Evolutionary conservation across 1,140 invertebrate species (phyloP).

Genomic region (Neodiprion fabricii): DNA sequence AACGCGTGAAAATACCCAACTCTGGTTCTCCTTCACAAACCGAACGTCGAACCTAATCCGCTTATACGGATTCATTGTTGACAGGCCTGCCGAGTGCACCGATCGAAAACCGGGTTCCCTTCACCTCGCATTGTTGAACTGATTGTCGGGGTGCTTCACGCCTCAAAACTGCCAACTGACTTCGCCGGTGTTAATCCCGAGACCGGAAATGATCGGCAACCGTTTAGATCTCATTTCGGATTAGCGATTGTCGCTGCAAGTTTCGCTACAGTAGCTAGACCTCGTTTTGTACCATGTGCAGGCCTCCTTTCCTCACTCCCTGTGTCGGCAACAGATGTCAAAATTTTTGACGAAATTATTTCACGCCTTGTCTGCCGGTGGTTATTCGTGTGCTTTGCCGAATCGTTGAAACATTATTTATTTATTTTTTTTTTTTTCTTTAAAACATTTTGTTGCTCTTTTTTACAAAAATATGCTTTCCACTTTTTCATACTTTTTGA

Average conservation of each 20-base stretch:
- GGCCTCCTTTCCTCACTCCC: too few relatives aligned
- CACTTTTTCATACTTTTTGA: too few relatives aligned
- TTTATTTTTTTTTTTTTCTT: too few relatives aligned
- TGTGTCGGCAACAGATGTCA: too few relatives aligned
- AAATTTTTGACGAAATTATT: background rate
- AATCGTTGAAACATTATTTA: too few relatives aligned
- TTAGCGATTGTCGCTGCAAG: background rate
- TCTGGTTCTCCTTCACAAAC: background rate
- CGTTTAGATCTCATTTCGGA: background rate
- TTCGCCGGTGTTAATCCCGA: background rate
- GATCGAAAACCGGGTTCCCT: background rate
- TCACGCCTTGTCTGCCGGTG: background rate
- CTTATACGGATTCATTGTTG: conserved; percentile 5
- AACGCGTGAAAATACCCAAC: background rate
- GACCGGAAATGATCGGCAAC: conserved; percentile 3
- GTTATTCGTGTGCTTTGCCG: too few relatives aligned
- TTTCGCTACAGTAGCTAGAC: background rate
- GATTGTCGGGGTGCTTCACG: conserved; percentile 6
- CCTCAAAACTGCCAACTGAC: conserved; percentile 2
- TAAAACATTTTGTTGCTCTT: too few relatives aligned
- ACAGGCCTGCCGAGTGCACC: background rate
- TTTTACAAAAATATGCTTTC: too few relatives aligned
- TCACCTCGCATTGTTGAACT: too few relatives aligned
- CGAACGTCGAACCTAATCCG: background rate
- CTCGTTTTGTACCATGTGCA: too few relatives aligned